phyloP scores from a whole-genome alignment of 2,113 vertebrate species.

The Barnardius zonarius region DNA sequence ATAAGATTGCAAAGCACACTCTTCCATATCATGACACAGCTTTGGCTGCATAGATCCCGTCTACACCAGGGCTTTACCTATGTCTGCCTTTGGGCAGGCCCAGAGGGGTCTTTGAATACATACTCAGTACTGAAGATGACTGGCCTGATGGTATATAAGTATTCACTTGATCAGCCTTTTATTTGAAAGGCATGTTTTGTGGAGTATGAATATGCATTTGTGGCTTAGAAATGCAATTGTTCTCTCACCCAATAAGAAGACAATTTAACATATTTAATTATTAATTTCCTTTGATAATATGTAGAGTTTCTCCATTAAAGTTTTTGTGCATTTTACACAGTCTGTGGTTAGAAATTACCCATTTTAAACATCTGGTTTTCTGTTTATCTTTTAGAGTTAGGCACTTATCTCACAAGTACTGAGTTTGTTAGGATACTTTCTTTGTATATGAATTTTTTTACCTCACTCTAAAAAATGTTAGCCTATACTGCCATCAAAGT shows the following conservation, averaged over 20 bases:
- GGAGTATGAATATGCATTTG: not conserved
- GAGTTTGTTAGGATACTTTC: not conserved
- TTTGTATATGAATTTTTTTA: not conserved
- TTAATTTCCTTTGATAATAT: not conserved
- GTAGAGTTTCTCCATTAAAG: not conserved
- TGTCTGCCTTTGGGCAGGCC: not conserved
- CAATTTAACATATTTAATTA: conserved; percentile 2
- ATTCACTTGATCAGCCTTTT: not conserved
- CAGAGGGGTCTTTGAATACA: not conserved
- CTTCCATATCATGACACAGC: not conserved
- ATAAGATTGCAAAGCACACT: not conserved
- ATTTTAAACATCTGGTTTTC: not conserved
- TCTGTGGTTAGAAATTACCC: not conserved
- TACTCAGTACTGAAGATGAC: not conserved
- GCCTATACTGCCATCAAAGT: not conserved
- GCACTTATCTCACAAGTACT: not conserved
- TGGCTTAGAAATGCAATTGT: not conserved
- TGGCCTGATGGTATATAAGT: not conserved
- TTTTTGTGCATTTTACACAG: not conserved
- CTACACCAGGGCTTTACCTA: not conserved
- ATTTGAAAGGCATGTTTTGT: not conserved
- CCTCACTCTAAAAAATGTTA: not conserved
- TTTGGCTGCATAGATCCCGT: not conserved
- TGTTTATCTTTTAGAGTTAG: not conserved
- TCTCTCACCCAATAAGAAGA: not conserved